phyloP scores from a whole-genome alignment of 2,113 vertebrate species.

The Toxotes jaculatrix region DNA sequence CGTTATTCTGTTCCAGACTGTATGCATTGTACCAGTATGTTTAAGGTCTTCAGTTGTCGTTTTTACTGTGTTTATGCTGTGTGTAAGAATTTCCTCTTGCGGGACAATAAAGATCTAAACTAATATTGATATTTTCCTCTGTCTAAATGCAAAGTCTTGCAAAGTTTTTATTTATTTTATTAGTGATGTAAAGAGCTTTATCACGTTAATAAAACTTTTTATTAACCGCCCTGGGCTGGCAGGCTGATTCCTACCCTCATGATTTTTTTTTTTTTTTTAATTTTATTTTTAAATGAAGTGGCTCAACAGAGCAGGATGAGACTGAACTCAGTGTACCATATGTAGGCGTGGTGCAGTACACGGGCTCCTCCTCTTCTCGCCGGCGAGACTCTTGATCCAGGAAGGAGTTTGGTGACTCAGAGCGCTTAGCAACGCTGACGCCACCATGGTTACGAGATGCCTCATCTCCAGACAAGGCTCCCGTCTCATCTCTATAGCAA shows the following conservation, averaged over 20 bases:
- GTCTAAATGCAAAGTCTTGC: background rate
- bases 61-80: too few relatives aligned
- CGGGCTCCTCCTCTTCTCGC: conserved; percentile 94
- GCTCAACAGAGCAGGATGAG: conserved; percentile 13
- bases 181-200: background rate
- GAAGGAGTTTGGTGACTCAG: conserved; percentile 98
- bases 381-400: conserved; percentile 96
- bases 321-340: conserved; percentile 86
- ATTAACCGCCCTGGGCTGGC: background rate
- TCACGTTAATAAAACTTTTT: background rate
- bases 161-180: background rate
- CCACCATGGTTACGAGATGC: conserved; percentile 89
- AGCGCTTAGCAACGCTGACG: conserved; percentile 91
- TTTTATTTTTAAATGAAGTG: background rate
- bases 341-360: conserved; percentile 96
- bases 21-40: too few relatives aligned
- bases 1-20: background rate
- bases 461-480: conserved; percentile 90
- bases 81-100: too few relatives aligned
- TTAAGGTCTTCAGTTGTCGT: background rate
- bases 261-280: conserved; percentile 5
- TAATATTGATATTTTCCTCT: background rate
- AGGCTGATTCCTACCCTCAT: background rate
- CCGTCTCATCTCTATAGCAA: conserved; percentile 91
- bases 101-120: background rate